Evolutionary conservation across 2,797 vertebrate species (phyloP).

Genomic region (Myotis myotis): DNA sequence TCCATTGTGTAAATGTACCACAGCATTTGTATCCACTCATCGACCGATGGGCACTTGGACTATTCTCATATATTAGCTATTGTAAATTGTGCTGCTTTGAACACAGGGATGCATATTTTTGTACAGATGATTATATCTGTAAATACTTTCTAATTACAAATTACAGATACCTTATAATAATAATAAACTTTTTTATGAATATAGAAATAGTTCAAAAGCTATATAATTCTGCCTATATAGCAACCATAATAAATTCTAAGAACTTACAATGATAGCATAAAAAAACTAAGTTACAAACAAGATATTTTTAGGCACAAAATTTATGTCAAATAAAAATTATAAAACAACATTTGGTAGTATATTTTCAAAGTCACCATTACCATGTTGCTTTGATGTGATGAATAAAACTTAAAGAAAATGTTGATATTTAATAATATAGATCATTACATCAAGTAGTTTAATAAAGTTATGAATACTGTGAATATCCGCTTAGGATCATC

Average conservation of each 20-base stretch:
- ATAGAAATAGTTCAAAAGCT: neutral
- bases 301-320: neutral
- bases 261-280: neutral
- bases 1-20: too few relatives aligned
- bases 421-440: neutral
- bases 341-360: neutral
- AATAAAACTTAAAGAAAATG: neutral
- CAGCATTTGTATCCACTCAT: too few relatives aligned
- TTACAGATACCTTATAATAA: neutral
- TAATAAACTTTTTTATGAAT: neutral
- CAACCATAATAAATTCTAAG: neutral
- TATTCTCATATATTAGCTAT: too few relatives aligned
- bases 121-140: neutral
- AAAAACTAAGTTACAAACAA: neutral
- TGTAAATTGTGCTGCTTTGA: too few relatives aligned
- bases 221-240: neutral
- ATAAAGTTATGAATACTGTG: neutral
- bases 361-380: neutral
- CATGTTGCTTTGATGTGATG: neutral
- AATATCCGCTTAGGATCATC: neutral
- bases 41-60: too few relatives aligned
- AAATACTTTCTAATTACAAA: neutral
- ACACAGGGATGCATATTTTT: neutral
- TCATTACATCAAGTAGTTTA: neutral
- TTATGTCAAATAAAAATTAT: constrained; percentile 8